These are phyloP conservation scores for Nesidiocoris tenuis DNA, from an alignment of 2,888 invertebrate genomes.

Conservation along the genomic window DNA sequence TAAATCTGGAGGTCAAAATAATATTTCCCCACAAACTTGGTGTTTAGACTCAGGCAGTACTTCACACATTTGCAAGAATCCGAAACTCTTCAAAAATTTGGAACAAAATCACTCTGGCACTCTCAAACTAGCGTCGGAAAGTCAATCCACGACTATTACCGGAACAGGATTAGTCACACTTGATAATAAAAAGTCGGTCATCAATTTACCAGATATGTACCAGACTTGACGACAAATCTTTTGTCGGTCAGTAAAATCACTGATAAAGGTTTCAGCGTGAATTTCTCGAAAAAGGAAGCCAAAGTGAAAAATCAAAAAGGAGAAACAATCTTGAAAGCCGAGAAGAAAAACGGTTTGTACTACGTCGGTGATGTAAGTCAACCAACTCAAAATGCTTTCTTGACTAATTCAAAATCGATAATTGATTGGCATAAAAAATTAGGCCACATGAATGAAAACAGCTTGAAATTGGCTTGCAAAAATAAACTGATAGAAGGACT, in stretches of 20 bases:
- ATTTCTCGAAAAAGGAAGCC: neutral
- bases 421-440: slow-evolving; percentile 4
- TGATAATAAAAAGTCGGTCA: too few relatives aligned
- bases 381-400: too few relatives aligned
- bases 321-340: neutral
- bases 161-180: too few relatives aligned
- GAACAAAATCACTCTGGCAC: neutral
- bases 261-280: neutral
- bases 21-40: neutral
- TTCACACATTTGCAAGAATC: neutral
- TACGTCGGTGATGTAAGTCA: too few relatives aligned
- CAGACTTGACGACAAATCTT: neutral
- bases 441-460: neutral
- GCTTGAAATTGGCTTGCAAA: neutral
- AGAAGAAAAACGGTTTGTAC: slow-evolving; percentile 3
- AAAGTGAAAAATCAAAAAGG: neutral
- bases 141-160: too few relatives aligned
- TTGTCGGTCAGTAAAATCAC: slow-evolving; percentile 5
- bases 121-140: neutral
- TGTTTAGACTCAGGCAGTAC: neutral
- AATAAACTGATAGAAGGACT: neutral
- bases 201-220: too few relatives aligned
- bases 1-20: neutral
- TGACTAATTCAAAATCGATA: neutral
- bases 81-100: neutral